phyloP scores from a whole-genome alignment of 2,888 invertebrate genomes.

The Epistrophe grossulariae region DNA sequence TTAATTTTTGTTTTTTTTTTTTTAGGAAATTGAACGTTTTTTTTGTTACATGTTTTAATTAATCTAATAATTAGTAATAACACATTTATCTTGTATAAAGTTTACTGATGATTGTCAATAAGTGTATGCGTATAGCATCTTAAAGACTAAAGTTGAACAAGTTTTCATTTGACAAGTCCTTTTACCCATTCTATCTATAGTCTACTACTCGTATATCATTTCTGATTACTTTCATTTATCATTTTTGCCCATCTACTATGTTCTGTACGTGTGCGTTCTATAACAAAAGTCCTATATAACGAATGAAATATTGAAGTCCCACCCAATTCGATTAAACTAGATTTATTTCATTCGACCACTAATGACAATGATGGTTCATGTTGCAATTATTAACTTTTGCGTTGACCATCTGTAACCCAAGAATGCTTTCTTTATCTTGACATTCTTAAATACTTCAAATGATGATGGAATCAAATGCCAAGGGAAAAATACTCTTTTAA shows the following conservation, averaged over 20 bases:
- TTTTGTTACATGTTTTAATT: too few relatives aligned
- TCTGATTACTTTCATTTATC: slow-evolving; percentile 1
- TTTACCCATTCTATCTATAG: neutral
- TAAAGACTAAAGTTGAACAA: too few relatives aligned
- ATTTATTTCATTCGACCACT: neutral
- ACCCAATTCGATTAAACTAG: slow-evolving; percentile 22
- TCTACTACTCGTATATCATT: slow-evolving; percentile 2
- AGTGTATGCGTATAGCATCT: neutral
- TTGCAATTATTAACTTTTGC: slow-evolving; percentile 56
- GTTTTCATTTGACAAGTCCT: neutral
- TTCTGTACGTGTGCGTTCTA: neutral
- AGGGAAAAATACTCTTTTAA: too few relatives aligned
- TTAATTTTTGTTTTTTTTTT: too few relatives aligned
- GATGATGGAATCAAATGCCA: neutral
- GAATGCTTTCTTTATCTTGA: slow-evolving; percentile 45
- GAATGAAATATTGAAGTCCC: slow-evolving; percentile 9
- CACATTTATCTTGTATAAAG: too few relatives aligned
- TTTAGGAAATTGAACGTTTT: too few relatives aligned
- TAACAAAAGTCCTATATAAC: neutral
- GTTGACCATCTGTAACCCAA: slow-evolving; percentile 8
- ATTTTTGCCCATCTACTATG: neutral
- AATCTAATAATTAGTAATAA: too few relatives aligned
- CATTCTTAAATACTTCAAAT: neutral
- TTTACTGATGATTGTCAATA: too few relatives aligned
- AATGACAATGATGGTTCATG: slow-evolving; percentile 23